A percentile compares a stretch with the other conserved stretches of the same genome.
Conservation (phyloP, 1,140 invertebrate species). For the Idris sp. region DNA sequence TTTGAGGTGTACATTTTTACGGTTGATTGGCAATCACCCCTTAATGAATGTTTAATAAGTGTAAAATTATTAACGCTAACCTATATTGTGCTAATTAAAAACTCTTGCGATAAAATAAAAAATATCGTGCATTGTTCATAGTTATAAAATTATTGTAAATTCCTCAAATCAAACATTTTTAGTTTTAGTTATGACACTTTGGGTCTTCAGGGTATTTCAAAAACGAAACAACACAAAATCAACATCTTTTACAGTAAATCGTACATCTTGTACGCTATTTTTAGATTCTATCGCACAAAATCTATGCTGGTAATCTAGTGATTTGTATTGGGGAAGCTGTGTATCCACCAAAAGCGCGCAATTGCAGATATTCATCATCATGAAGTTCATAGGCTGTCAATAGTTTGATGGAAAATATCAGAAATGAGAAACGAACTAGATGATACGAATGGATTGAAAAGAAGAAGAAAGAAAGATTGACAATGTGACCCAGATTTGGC, state of each 20-base stretch:
- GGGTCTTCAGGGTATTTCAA: not conserved
- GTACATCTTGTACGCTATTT: slow-evolving; percentile 4
- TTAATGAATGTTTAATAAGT: no score
- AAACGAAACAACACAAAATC: slow-evolving; percentile 8
- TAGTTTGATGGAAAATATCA: slow-evolving; percentile 59
- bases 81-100: no score
- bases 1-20: no score
- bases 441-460: slow-evolving; percentile 55
- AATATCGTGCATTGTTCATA: no score
- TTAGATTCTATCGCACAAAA: slow-evolving; percentile 17
- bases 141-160: no score
- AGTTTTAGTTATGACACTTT: not conserved
- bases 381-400: slow-evolving; percentile 57
- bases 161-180: no score
- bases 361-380: slow-evolving; percentile 59
- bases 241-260: slow-evolving; percentile 16
- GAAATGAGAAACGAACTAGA: slow-evolving; percentile 50
- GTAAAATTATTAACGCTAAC: no score
- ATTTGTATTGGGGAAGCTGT: slow-evolving; percentile 42
- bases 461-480: slow-evolving; percentile 63
- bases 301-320: slow-evolving; percentile 39
- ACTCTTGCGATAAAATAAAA: no score
- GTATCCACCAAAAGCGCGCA: slow-evolving; percentile 38
- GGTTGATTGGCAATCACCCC: no score
- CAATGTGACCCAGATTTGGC: slow-evolving; percentile 72